These are phyloP conservation scores for Anolis apletophallus DNA, from an alignment of 2,797 vertebrate genomes.

Conservation along the genomic window DNA sequence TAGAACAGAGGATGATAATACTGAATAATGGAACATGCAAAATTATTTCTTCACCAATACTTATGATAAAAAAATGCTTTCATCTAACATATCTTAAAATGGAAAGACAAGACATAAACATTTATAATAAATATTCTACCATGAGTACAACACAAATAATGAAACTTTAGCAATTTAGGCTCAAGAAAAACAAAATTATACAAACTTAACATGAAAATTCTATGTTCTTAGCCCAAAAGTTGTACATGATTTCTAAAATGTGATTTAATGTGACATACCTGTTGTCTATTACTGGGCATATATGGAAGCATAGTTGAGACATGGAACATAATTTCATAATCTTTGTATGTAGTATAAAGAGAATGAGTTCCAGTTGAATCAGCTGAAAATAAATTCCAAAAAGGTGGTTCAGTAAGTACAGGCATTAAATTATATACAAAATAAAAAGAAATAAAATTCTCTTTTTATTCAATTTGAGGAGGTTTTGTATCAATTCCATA, in stretches of 20 bases:
- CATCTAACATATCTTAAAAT: background rate
- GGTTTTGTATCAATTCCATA: background rate
- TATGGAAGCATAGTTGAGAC: constrained; percentile 97
- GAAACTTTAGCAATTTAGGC: background rate
- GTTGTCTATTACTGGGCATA: constrained; percentile 95
- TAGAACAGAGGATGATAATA: background rate
- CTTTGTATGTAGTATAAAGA: constrained; percentile 98
- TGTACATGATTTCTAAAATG: constrained; percentile 11
- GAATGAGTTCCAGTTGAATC: constrained; percentile 97
- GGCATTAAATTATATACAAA: background rate
- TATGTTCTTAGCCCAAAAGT: background rate
- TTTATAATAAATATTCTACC: background rate
- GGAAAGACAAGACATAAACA: background rate
- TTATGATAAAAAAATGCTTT: background rate
- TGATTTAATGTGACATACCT: constrained; percentile 81
- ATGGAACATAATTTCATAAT: constrained; percentile 98
- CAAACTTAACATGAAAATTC: background rate
- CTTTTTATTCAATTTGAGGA: background rate
- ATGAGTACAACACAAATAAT: background rate
- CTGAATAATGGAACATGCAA: background rate
- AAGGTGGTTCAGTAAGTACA: constrained; percentile 45
- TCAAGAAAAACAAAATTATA: background rate
- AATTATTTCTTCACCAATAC: background rate
- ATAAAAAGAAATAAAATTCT: background rate
- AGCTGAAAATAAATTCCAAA: constrained; percentile 79